phyloP scores from a whole-genome alignment of 1,140 invertebrate species.

The Philaenus spumarius region DNA sequence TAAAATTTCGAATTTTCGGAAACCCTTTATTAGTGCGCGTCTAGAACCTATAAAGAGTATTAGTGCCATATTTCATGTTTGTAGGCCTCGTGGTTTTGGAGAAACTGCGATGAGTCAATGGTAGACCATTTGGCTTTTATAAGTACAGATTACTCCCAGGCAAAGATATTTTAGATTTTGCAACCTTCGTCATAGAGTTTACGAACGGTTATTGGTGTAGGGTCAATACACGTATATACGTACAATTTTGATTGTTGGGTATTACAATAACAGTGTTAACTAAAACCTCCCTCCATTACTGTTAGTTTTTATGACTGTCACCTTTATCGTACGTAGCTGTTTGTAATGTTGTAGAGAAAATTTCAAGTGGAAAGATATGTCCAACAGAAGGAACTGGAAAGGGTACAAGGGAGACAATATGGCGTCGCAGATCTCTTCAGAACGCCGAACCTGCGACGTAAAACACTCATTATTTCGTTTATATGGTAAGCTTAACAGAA shows the following conservation, averaged over 20 bases:
- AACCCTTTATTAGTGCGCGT: too few species aligned
- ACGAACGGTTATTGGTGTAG: too few species aligned
- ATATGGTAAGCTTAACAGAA: constrained; percentile 40
- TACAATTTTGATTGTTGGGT: too few species aligned
- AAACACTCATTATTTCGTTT: constrained; percentile 46
- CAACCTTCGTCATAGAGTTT: too few species aligned
- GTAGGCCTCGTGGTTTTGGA: too few species aligned
- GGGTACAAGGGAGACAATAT: constrained; percentile 34
- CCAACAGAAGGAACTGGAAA: constrained; percentile 25
- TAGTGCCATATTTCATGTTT: too few species aligned
- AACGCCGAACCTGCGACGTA: constrained; percentile 44
- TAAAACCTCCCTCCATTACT: not conserved
- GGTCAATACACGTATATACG: not conserved
- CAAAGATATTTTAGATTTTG: too few species aligned
- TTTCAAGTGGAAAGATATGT: constrained; percentile 27
- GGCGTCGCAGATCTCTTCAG: constrained; percentile 43
- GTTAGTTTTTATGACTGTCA: not conserved
- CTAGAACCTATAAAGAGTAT: too few species aligned
- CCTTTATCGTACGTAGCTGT: not conserved
- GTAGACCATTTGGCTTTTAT: too few species aligned
- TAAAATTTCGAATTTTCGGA: too few species aligned
- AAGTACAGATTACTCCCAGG: too few species aligned
- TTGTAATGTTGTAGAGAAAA: constrained; percentile 24
- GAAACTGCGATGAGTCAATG: too few species aligned
- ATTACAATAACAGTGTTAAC: not conserved